Evolutionary conservation across 2,797 vertebrate species (phyloP).

Genomic region (Semaprochilodus insignis): DNA sequence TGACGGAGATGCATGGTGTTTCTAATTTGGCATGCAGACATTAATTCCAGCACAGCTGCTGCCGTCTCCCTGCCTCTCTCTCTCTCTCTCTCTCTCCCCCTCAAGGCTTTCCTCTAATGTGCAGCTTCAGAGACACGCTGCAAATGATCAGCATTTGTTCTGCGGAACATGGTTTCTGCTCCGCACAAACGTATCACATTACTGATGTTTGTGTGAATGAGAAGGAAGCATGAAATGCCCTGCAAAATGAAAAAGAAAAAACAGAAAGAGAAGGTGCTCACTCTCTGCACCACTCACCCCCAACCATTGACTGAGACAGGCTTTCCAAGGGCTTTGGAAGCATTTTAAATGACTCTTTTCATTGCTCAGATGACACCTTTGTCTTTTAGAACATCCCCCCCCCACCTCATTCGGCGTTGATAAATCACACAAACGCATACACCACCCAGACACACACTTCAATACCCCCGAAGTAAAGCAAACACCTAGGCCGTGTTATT

Average conservation of each 20-base stretch:
- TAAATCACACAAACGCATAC: constrained; percentile 2
- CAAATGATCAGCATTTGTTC: constrained; percentile 96
- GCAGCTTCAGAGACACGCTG: constrained; percentile 88
- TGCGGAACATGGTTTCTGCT: constrained; percentile 88
- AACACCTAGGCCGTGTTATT: constrained; percentile 16
- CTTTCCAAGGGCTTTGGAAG: background rate
- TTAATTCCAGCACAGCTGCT: constrained; percentile 94
- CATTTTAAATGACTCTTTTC: background rate
- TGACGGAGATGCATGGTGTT: constrained; percentile 89
- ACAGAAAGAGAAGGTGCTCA: background rate
- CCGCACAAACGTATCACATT: constrained; percentile 35
- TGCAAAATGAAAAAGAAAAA: constrained; percentile 2
- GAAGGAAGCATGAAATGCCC: constrained; percentile 37
- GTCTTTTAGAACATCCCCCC: background rate
- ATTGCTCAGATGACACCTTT: background rate
- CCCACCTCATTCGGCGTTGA: too few relatives aligned
- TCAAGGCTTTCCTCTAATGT: constrained; percentile 88
- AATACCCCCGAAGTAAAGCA: constrained; percentile 50
- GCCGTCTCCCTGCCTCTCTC: constrained; percentile 71
- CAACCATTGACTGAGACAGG: background rate
- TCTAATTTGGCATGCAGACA: constrained; percentile 89
- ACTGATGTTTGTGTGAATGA: constrained; percentile 43
- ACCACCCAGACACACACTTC: constrained; percentile 23
- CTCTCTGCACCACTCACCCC: constrained; percentile 15
- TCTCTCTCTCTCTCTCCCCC: constrained; percentile 69